Evolutionary conservation across 2,797 vertebrate species (phyloP).

Genomic region (Phoxinus dragarum): DNA sequence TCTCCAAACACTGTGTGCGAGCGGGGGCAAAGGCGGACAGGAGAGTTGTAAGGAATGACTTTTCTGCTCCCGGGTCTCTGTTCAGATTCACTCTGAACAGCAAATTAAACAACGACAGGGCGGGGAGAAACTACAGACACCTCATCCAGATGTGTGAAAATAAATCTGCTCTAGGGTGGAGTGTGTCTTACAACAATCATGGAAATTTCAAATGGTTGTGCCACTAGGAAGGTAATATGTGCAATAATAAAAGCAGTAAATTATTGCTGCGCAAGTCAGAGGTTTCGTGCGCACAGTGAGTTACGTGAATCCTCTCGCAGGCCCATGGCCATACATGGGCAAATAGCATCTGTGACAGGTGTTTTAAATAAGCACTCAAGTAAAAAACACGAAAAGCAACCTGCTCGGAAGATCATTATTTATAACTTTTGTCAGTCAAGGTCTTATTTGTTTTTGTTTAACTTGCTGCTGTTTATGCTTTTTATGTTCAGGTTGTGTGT

Average conservation of each 20-base stretch:
- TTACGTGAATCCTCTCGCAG: conserved; percentile 57
- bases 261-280: conserved; percentile 64
- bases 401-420: conserved; percentile 27
- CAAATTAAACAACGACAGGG: conserved; percentile 83
- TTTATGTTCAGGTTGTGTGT: not conserved
- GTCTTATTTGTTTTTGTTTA: conserved; percentile 13
- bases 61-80: conserved; percentile 71
- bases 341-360: conserved; percentile 43
- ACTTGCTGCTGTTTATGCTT: conserved; percentile 25
- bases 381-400: not conserved
- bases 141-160: conserved; percentile 85
- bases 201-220: conserved; percentile 75
- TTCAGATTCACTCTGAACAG: conserved; percentile 79
- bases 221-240: conserved; percentile 65
- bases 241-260: conserved; percentile 74
- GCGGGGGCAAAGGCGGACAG: conserved; percentile 59
- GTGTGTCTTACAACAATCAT: conserved; percentile 74
- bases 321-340: conserved; percentile 46
- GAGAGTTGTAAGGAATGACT: conserved; percentile 29
- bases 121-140: conserved; percentile 80
- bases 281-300: conserved; percentile 38
- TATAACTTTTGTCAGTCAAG: conserved; percentile 2
- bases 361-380: conserved; percentile 25
- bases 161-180: conserved; percentile 81
- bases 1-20: conserved; percentile 58